Evolutionary conservation across 2,888 invertebrate genomes (phyloP), one percentile per base, ranked within the genome.

Genomic region (Chrysolina haemoptera): DNA sequence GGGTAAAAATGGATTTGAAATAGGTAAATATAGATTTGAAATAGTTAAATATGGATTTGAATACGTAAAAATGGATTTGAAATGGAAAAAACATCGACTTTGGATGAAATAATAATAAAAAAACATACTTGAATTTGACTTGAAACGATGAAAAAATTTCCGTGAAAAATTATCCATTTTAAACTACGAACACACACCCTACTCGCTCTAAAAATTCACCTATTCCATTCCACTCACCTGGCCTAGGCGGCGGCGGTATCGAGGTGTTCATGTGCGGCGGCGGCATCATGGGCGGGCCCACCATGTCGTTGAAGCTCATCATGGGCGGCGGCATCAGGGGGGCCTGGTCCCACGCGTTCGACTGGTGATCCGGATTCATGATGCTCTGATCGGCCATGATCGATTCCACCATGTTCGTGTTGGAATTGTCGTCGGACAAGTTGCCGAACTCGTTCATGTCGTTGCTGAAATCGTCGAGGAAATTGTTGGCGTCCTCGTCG

Each of bases 401-500:
- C 14, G 43, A 41, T 48, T 20, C 22, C 18, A 65, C 12, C 27
- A 20, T 66, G 5, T 50, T n/a, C 12, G 48, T 67, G 64, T 66
- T 68, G 10, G 74, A 62, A 11, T 70, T 59, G 18, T 80, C 80
- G 22, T 74, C 71, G 11, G 79, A 77, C 40, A 81, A 68, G 68
- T 79, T 82, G 62, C 73, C 77, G 62, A 84, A 84, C 62, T 84
- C 84, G 48, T 86, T 84, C 50, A 86, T 67, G 27, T 86, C 86
- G 64, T 84, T 84, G 67, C 83, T 84, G 75, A 88, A 83, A 78
- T 85, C 84, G 63, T 87, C 86, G 27, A 87, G 79, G 65, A 87
- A 84, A 70, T 84, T 83, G 72, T 87, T 87, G 16, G 86, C 87
- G 72, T 87, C 87, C 9, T 84, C 82, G 75, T 87, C 87, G 62